Evolutionary conservation across 2,797 vertebrate species (phyloP), one percentile per base, ranked within the genome.

Genomic region (Megalops cyprinoides): DNA sequence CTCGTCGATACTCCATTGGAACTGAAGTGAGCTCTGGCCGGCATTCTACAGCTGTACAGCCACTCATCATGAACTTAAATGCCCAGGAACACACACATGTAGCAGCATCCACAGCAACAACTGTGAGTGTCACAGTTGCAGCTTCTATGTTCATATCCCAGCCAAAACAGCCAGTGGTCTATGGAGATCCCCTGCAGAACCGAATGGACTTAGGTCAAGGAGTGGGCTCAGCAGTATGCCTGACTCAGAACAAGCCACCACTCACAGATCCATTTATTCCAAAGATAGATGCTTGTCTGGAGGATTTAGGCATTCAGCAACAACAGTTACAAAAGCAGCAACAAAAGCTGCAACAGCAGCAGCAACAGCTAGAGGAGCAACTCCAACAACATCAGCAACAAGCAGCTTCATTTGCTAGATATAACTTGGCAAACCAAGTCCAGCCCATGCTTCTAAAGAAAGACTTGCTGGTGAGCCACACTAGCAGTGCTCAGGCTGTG

Each of bases 41-140:
- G 79, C 97, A 98, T 87, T 95, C 97, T 14, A 98, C 97, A 0
- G 93, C 97, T 51, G 93, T 99, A 78, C 97, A 99, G 84, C 98
- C 98, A 23, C 87, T 99, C 67, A 98, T 99, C 84, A 99, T 99
- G 92, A 99, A 99, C 86, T 91, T 99, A 53, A 98, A 99, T 4
- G 93, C 96, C 79, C 98, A 99, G 89, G 97, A 99, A 87, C 96
- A 96, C 82, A 91, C 94, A 2, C 94, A 95, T 0, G 84, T 94
- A 77, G 91, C 94, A 81, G 91, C 94, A 0, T 94, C 94, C 0
- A 96, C 96, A 55, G 90, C 97, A 86, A 97, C 95, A 85, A 98
- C 97, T 0, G 92, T 98, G 12, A 91, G 97, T 90, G 94, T 99
- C 84, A 99, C 98, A 51, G 95, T 98, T 46, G 96, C 98, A 75